A percentile compares a stretch with the other conserved stretches of the same genome.
Evolutionary conservation across 2,888 invertebrate species (phyloP).

Genomic region (Leptura quadrifasciata): DNA sequence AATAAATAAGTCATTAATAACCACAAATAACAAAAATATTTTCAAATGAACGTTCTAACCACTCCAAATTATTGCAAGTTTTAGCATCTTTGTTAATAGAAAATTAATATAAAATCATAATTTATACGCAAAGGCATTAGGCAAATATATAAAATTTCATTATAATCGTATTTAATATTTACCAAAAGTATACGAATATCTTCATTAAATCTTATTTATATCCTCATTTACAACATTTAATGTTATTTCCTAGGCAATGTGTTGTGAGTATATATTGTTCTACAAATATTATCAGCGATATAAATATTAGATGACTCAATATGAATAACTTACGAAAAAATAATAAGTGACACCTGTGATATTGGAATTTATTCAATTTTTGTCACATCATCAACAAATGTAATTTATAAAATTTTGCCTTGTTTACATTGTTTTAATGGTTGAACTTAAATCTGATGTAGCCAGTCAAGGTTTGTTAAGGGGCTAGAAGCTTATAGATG

Average conservation of each 20-base stretch:
- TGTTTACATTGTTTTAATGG: no score
- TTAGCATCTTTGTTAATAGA: not conserved
- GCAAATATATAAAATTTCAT: conserved; percentile 4
- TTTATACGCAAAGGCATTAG: conserved; percentile 9
- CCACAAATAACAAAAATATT: no score
- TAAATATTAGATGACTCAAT: not conserved
- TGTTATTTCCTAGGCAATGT: not conserved
- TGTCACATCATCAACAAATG: no score
- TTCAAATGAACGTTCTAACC: not conserved
- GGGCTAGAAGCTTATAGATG: no score
- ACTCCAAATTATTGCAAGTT: not conserved
- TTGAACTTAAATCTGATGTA: no score
- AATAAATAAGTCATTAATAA: no score
- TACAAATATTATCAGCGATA: not conserved
- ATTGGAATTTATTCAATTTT: no score
- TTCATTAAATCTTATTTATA: conserved; percentile 7
- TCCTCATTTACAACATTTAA: conserved; percentile 4
- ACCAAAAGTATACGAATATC: not conserved
- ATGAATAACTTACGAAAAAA: not conserved
- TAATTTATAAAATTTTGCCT: no score
- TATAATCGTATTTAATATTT: conserved; percentile 31
- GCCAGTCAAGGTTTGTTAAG: no score
- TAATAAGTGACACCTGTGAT: no score
- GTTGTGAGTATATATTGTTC: conserved; percentile 4
- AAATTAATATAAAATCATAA: not conserved